These are phyloP conservation scores for Leptinotarsa tumamoca DNA, from an alignment of 2,888 invertebrate genomes.

Conservation along the genomic window DNA sequence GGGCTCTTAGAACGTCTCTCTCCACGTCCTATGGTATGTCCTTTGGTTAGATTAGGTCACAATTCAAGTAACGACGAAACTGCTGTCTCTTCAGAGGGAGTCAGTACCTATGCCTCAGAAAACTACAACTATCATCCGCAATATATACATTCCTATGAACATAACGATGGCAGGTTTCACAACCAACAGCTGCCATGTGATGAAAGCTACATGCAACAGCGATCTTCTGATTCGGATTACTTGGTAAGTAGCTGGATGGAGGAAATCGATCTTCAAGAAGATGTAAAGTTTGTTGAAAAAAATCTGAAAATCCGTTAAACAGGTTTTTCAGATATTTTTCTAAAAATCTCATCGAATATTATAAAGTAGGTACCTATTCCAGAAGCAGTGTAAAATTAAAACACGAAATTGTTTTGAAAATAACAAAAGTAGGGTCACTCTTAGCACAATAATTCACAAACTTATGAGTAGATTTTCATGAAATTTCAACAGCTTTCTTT, in stretches of 20 bases:
- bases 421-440: too few species aligned
- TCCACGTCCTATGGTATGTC: conserved; percentile 70
- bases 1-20: conserved; percentile 61
- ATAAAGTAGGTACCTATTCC: too few species aligned
- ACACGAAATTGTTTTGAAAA: too few species aligned
- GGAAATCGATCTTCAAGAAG: too few species aligned
- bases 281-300: too few species aligned
- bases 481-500: too few species aligned
- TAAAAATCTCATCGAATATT: too few species aligned
- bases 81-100: conserved; percentile 49
- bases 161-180: conserved; percentile 45
- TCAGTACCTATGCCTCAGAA: conserved; percentile 49
- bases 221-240: conserved; percentile 52
- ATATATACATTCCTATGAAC: conserved; percentile 52
- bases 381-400: too few species aligned
- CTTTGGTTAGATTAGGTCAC: conserved; percentile 67
- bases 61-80: conserved; percentile 57
- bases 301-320: too few species aligned
- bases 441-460: too few species aligned
- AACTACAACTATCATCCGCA: conserved; percentile 54
- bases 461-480: too few species aligned
- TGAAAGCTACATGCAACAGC: conserved; percentile 54
- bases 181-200: conserved; percentile 50
- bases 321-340: too few species aligned
- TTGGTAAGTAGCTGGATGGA: conserved; percentile 41